Base-by-base conservation (phyloP, 2,797 vertebrate species). In the Epinephelus coioides region DNA sequence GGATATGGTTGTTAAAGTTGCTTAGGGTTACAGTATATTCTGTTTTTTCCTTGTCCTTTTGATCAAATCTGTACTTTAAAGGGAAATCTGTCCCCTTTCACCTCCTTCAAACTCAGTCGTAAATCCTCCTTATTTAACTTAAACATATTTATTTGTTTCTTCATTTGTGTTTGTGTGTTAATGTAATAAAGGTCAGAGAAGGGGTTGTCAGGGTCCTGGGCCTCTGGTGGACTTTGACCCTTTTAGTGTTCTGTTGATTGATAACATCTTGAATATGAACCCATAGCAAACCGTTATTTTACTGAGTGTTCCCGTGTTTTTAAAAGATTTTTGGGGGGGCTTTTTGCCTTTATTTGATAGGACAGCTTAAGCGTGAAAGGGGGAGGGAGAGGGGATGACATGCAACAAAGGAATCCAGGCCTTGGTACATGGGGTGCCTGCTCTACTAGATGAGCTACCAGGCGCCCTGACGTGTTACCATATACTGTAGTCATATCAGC, bases 201-300 rank as follows among this genome's bases (percentile, higher is more conserved):
- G n/a, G 50, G 38, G 27, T 54, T 73, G 30, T 62, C 2, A 2
- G 66, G 13, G 66, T 60, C 30, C 8, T 53, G 38, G 13, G 49
- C 43, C 64, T 64, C 54, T 76, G 76, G 44, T 78, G 78, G 40
- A 62, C 79, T 77, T 25, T 79, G 63, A 80, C 70, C 82, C 47
- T 47, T n/a, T 38, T 21, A 56, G 44, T 18, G 8, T 34, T 57
- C 14, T 46, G 56, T 54, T 73, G 56, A 71, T 67, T 73, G 76
- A 65, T 40, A 25, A 18, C 56, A 46, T 38, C 50, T 27, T 44
- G 23, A 40, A 51, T 62, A 60, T 57, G 47, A 72, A 46, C 23
- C 21, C 15, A 49, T 49, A 19, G 9, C 51, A 71, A 54, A 55
- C 38, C 10, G 50, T 54, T 17, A 59, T 68, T n/a, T 63, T 50